phyloP scores from a whole-genome alignment of 2,113 vertebrate species.

The Macrotus californicus region DNA sequence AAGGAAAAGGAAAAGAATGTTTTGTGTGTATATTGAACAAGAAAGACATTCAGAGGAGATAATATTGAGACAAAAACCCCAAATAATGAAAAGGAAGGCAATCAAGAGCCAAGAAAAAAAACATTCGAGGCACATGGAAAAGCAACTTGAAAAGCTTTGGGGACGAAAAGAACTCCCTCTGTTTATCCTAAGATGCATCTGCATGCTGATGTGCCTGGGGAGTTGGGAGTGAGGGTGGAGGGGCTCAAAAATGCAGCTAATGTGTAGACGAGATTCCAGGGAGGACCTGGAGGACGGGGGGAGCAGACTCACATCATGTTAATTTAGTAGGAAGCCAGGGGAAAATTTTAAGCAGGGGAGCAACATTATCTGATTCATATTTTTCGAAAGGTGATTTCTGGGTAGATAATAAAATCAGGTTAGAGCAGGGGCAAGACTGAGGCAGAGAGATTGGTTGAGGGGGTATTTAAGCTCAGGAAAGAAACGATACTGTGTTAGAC shows the following conservation, averaged over 20 bases:
- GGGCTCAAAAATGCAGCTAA: too few relatives aligned
- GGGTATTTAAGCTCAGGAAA: neutral
- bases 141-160: neutral
- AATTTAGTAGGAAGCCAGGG: neutral
- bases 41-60: neutral
- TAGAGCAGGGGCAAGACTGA: neutral
- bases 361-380: neutral
- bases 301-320: too few relatives aligned
- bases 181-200: accelerated
- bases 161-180: neutral
- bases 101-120: accelerated
- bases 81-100: neutral
- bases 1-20: neutral
- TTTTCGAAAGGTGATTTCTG: neutral
- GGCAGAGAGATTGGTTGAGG: neutral
- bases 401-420: neutral
- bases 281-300: neutral
- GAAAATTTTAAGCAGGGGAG: neutral
- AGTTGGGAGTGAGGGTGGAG: accelerated
- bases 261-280: accelerated
- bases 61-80: neutral
- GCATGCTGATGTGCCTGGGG: neutral
- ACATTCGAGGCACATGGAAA: neutral
- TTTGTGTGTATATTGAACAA: neutral
- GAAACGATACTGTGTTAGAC: neutral